Percentiles rank a stretch among this genome's conserved stretches.
Conservation (phyloP, 2,797 vertebrate genomes). For the Myripristis murdjan region DNA sequence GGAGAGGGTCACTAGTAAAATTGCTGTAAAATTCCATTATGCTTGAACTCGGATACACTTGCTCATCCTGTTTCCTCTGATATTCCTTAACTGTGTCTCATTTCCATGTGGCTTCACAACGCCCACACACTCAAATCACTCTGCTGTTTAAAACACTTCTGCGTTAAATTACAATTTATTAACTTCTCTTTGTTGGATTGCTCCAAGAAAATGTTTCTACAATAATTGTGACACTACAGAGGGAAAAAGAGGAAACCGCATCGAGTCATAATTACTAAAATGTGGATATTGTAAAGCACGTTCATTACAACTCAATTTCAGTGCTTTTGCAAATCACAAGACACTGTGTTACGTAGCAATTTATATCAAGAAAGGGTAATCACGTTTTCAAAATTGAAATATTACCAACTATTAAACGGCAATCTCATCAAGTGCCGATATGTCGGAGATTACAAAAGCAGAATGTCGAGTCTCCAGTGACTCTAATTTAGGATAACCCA, state of each 20-base stretch:
- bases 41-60: background rate
- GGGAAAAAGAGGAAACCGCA: background rate
- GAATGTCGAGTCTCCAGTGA: slow-evolving; percentile 64
- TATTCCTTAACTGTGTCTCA: background rate
- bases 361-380: slow-evolving; percentile 60
- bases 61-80: background rate
- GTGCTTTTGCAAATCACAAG: slow-evolving; percentile 27
- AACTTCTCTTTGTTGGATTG: background rate
- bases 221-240: slow-evolving; percentile 4
- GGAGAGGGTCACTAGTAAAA: background rate
- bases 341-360: slow-evolving; percentile 33
- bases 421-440: slow-evolving; percentile 72
- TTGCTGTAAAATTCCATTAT: too few relatives aligned
- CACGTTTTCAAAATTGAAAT: slow-evolving; percentile 70
- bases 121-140: background rate
- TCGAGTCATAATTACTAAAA: slow-evolving; percentile 35
- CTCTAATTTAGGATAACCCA: slow-evolving; percentile 73
- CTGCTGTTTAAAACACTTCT: background rate
- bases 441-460: slow-evolving; percentile 68
- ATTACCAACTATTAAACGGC: slow-evolving; percentile 72
- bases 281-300: slow-evolving; percentile 50
- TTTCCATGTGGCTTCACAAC: background rate
- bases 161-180: background rate
- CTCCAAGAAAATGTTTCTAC: slow-evolving; percentile 7
- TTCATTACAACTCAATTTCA: slow-evolving; percentile 54